Conservation (phyloP, 2,888 invertebrate species). For the Lutraria lutraria region DNA sequence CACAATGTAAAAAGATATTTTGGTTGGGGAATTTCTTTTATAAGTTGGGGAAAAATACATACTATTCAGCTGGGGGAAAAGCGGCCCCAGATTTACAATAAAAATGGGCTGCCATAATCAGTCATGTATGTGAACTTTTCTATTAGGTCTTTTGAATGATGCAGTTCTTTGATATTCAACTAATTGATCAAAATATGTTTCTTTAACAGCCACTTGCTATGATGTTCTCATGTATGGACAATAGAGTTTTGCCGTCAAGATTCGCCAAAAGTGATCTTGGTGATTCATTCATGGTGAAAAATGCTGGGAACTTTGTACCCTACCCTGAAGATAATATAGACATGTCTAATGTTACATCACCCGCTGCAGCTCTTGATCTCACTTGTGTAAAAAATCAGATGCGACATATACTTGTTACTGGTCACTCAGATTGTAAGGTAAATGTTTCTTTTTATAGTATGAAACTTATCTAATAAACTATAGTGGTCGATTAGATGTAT, state of each 20-base stretch:
- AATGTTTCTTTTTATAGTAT: not conserved
- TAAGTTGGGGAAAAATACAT: too few relatives aligned
- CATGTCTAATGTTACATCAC: slow-evolving; percentile 94
- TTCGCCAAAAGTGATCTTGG: slow-evolving; percentile 98
- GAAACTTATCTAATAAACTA: too few relatives aligned
- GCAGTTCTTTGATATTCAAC: too few relatives aligned
- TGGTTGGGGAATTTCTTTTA: too few relatives aligned
- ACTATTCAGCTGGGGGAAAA: too few relatives aligned
- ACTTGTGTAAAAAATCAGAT: slow-evolving; percentile 97
- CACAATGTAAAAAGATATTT: too few relatives aligned
- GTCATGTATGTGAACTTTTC: too few relatives aligned
- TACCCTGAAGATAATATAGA: slow-evolving; percentile 94
- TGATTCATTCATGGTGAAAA: slow-evolving; percentile 99
- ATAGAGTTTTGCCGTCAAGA: slow-evolving; percentile 97
- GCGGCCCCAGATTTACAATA: too few relatives aligned
- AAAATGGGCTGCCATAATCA: too few relatives aligned
- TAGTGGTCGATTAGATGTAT: too few relatives aligned
- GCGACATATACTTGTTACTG: slow-evolving; percentile 97
- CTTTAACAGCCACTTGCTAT: slow-evolving; percentile 95
- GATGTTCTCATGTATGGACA: slow-evolving; percentile 99
- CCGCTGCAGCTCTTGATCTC: slow-evolving; percentile 97
- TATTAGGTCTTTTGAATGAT: too few relatives aligned
- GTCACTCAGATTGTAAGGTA: slow-evolving; percentile 98
- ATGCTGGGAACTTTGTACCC: slow-evolving; percentile 97
- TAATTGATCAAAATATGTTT: not conserved